Evolutionary conservation across 2,113 vertebrate genomes (phyloP).

Genomic region (Hypocryptadius cinnamomeus): DNA sequence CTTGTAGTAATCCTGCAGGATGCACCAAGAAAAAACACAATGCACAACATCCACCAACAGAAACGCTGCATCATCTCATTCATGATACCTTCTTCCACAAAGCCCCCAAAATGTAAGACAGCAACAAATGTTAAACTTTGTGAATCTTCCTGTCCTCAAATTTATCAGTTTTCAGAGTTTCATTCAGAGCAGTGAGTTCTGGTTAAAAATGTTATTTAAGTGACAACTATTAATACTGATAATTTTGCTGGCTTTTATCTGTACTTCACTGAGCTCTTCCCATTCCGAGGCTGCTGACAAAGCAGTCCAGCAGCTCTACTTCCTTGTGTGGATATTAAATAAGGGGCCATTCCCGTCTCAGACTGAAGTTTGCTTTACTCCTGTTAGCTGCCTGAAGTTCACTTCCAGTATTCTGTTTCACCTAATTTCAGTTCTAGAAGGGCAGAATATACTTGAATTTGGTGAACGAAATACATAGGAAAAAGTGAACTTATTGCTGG

Average conservation of each 20-base stretch:
- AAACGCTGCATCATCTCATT: neutral
- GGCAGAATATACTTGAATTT: neutral
- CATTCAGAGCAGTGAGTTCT: neutral
- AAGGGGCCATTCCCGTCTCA: neutral
- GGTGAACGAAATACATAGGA: neutral
- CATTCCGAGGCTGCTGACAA: neutral
- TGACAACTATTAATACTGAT: neutral
- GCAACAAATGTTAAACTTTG: neutral
- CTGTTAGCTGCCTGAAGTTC: neutral
- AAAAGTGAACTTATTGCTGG: neutral
- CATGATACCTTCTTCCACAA: neutral
- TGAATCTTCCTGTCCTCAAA: neutral
- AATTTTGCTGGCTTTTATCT: neutral
- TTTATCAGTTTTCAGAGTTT: neutral
- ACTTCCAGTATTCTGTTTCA: neutral
- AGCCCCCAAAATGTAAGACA: neutral
- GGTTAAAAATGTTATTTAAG: neutral
- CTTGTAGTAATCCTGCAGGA: constrained; percentile 94
- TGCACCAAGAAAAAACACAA: neutral
- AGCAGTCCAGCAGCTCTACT: neutral
- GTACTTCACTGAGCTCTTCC: neutral
- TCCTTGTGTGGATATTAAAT: neutral
- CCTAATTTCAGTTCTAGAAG: neutral
- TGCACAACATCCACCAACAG: neutral
- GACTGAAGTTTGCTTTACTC: neutral